A percentile compares a stretch with the other conserved stretches of the same genome.
Evolutionary conservation across 2,797 vertebrate species (phyloP).

Genomic region (Xenopus petersii): DNA sequence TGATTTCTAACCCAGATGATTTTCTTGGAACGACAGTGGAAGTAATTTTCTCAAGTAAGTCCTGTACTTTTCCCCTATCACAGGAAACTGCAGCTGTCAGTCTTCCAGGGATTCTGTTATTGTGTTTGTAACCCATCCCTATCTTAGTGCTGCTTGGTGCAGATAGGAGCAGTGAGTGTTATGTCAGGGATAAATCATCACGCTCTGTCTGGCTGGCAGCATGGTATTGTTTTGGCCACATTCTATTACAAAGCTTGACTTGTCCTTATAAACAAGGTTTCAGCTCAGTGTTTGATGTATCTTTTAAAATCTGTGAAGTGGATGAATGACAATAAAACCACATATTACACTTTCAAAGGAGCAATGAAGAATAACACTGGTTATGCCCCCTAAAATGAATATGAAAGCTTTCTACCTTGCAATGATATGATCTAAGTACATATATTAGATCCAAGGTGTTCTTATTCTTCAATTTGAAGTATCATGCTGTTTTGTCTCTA

Average conservation of each 20-base stretch:
- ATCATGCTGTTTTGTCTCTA: constrained; percentile 35
- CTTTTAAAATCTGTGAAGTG: constrained; percentile 36
- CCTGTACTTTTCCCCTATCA: constrained; percentile 35
- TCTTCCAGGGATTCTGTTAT: constrained; percentile 12
- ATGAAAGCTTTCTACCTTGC: constrained; percentile 50
- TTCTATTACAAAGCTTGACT: constrained; percentile 5
- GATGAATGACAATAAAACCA: constrained; percentile 43
- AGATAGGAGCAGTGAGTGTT: constrained; percentile 23
- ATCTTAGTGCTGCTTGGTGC: not conserved
- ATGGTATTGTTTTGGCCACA: not conserved
- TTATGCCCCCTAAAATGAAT: constrained; percentile 48
- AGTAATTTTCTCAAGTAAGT: constrained; percentile 48
- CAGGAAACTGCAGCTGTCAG: not conserved
- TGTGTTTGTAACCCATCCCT: constrained; percentile 11
- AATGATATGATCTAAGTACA: constrained; percentile 56
- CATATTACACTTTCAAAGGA: constrained; percentile 40
- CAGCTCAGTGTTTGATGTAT: constrained; percentile 28
- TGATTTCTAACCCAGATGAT: constrained; percentile 43
- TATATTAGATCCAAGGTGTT: constrained; percentile 44
- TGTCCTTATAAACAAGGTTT: constrained; percentile 44
- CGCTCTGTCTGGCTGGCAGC: not conserved
- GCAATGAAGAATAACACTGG: constrained; percentile 45
- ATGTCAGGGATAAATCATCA: not conserved
- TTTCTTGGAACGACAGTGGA: constrained; percentile 39
- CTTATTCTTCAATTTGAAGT: constrained; percentile 52